Evolutionary conservation across 2,797 vertebrate genomes (phyloP).

Genomic region (Erithacus rubecula): DNA sequence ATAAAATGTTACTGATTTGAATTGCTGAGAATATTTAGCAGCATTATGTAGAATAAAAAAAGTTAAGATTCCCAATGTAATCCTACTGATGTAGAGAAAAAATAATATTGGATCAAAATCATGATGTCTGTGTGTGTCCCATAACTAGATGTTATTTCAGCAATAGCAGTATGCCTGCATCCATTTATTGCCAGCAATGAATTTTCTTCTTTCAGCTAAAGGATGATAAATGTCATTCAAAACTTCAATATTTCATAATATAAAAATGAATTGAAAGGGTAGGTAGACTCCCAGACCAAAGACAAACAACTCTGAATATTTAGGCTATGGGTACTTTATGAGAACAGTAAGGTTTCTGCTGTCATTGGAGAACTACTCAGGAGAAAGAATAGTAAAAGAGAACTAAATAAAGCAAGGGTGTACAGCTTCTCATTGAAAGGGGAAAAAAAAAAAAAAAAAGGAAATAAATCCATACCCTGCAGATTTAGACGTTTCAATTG

Average conservation of each 20-base stretch:
- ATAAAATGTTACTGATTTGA: constrained; percentile 35
- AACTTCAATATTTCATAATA: background rate
- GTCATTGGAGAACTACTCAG: background rate
- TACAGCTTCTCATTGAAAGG: background rate
- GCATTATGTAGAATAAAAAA: background rate
- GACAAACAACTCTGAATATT: background rate
- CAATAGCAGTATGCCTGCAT: background rate
- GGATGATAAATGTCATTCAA: background rate
- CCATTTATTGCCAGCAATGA: background rate
- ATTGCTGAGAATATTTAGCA: constrained; percentile 1
- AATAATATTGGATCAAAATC: background rate
- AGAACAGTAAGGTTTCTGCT: background rate
- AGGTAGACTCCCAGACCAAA: background rate
- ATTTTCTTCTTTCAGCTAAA: background rate
- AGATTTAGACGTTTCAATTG: background rate
- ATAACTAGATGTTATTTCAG: background rate
- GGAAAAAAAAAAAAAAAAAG: background rate
- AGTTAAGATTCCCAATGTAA: background rate
- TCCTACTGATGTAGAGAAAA: background rate
- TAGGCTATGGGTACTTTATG: background rate
- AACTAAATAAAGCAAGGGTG: background rate
- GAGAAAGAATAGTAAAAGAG: background rate
- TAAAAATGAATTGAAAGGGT: background rate
- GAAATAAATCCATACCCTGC: background rate
- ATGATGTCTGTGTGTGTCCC: background rate